Percentiles rank a stretch among this genome's conserved stretches.
Conservation (phyloP, 2,888 invertebrate species). For the Osmoderma eremita region DNA sequence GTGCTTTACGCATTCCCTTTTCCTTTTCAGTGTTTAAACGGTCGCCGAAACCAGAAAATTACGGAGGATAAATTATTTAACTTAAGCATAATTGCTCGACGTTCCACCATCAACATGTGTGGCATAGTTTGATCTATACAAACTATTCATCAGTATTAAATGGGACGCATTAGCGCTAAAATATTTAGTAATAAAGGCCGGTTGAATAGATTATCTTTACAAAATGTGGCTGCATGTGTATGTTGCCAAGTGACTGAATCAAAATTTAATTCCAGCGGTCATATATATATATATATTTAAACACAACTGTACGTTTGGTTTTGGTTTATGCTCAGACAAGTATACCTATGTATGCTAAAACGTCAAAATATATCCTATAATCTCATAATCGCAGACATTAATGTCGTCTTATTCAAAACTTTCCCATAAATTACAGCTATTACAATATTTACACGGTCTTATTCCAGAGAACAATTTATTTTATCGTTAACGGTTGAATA, state of each 20-base stretch:
- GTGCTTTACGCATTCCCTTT: constrained; percentile 19
- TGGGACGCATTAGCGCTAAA: constrained; percentile 15
- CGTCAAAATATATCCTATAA: no score
- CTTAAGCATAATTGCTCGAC: constrained; percentile 27
- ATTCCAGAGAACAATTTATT: no score
- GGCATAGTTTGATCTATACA: constrained; percentile 26
- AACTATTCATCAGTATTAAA: constrained; percentile 29
- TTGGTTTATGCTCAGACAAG: no score
- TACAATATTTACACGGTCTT: no score
- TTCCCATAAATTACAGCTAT: no score
- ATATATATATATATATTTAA: no score
- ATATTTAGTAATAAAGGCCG: constrained; percentile 15
- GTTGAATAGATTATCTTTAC: neutral
- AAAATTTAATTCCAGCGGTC: no score
- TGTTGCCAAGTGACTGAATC: neutral
- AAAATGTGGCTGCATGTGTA: neutral
- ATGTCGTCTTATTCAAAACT: no score
- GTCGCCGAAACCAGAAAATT: constrained; percentile 20
- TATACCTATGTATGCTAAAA: no score
- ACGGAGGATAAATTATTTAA: constrained; percentile 22
- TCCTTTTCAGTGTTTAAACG: constrained; percentile 26
- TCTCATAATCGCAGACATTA: no score
- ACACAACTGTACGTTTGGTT: no score
- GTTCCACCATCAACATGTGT: constrained; percentile 11
- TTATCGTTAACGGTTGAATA: no score